Base-by-base conservation (phyloP, 2,888 invertebrate species). In the Philonicus albiceps region DNA sequence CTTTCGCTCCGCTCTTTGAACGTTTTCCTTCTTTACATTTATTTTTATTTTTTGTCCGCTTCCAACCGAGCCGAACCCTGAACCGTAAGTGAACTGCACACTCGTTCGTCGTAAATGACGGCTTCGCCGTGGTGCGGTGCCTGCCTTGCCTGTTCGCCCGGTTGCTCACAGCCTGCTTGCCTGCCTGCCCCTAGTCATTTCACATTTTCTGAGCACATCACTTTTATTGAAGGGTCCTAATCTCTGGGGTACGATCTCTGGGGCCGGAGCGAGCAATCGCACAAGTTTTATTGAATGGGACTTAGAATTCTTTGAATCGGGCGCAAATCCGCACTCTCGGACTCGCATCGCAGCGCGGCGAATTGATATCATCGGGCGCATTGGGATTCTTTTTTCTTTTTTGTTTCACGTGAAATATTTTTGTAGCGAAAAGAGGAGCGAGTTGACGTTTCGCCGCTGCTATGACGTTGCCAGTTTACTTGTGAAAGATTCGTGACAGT, bases 151-250 rank as follows among this genome's bases (percentile, higher is more conserved):
- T 22, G 55, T n/a, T n/a, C 3, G 55, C 55, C 81, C n/a, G 55
- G 19, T 22, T 22, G 55, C 22, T n/a, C 4, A 3, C 22, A 7
- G 22, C 2, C n/a, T 6, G 55, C 64, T 3, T 19, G 64, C 64
- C 22, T 11, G 55, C 72, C 64, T 83, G 84, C 84, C 84, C 84
- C 84, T 84, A 81, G 81, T 84, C 72, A 84, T 84, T 73, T 73
- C 73, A 64, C 73, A 84, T 84, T 84, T 64, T 84, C 84, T 30
- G 84, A 84, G 43, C 84, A 72, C 84, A 73, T 73, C 72, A 84
- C 72, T 84, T 84, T 84, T 84, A 84, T 43, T 72, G 73, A 73
- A 84, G 84, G 84, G 84, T 84, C 84, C 84, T 84, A 84, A 84
- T 84, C 84, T 84, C 40, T 30, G 30, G 84, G 72, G 84, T 73